These are phyloP conservation scores for Apostichopus parvimensis DNA, from an alignment of 35 echinoderm and acorn worm genomes.

Conservation along the genomic window DNA sequence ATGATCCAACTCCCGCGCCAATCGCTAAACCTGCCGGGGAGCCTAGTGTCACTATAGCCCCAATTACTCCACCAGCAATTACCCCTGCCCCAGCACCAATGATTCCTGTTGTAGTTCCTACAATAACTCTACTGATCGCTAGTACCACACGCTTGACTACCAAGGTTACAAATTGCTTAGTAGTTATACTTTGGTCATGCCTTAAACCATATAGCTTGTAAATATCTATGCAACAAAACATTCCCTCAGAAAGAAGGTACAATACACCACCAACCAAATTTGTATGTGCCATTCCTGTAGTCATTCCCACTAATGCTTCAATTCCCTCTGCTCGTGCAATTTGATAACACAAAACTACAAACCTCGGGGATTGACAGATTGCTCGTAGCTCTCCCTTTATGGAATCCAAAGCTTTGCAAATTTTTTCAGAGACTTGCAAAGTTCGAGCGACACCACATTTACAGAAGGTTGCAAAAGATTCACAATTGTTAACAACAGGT, in stretches of 20 bases:
- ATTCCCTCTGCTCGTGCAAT: neutral
- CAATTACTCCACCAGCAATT: neutral
- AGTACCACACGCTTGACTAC: neutral
- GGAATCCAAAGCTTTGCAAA: neutral
- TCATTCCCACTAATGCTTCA: neutral
- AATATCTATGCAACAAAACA: slow-evolving; percentile 1
- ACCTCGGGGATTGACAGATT: neutral
- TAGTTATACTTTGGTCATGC: neutral
- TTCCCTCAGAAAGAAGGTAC: neutral
- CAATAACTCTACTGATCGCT: neutral
- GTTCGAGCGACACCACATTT: neutral
- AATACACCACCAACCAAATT: neutral
- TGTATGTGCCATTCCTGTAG: neutral
- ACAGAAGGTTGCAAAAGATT: slow-evolving; percentile 36
- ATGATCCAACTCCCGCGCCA: neutral
- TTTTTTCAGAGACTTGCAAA: neutral
- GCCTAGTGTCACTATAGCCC: neutral
- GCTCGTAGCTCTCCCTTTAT: neutral
- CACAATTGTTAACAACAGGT: slow-evolving; percentile 23
- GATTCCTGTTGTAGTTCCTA: neutral
- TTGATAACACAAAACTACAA: neutral
- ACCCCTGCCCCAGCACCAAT: neutral
- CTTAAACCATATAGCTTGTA: neutral
- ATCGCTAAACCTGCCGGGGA: neutral
- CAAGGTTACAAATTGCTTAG: neutral